A percentile compares a stretch with the other conserved stretches of the same genome.
Conservation (phyloP, 92 coral and sea anemone species). For the Parazoanthus atlanticus region DNA sequence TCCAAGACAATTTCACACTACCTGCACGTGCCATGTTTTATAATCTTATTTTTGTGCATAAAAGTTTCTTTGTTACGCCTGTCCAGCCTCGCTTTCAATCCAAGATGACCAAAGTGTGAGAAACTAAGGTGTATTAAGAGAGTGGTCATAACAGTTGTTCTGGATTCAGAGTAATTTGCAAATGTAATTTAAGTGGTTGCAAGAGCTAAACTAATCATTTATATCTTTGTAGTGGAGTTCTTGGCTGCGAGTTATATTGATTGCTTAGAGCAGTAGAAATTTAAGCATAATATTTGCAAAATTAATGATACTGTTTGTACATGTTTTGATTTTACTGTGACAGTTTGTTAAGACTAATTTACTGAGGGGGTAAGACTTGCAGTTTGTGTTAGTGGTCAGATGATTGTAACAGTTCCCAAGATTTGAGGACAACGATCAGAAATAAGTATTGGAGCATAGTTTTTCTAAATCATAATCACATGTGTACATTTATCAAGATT, state of each 20-base stretch:
- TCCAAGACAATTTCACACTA: no score
- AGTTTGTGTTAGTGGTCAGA: no score
- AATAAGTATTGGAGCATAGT: not conserved
- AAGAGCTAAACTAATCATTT: not conserved
- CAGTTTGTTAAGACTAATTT: not conserved
- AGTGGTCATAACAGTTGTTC: conserved; percentile 28
- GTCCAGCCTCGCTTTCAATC: no score
- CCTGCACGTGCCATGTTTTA: no score
- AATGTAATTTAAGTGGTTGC: not conserved
- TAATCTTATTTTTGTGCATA: no score
- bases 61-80: no score
- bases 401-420: no score
- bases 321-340: not conserved
- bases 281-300: not conserved
- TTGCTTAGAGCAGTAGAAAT: not conserved
- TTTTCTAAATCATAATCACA: not conserved
- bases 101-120: no score
- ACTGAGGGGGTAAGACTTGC: not conserved
- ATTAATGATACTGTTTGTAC: not conserved
- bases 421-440: not conserved
- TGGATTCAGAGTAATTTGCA: not conserved
- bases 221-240: not conserved
- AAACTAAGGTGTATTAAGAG: no score
- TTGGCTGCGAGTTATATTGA: not conserved
- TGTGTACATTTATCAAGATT: conserved; percentile 6